phyloP scores from a whole-genome alignment of 2,888 invertebrate species.

The Tetheella fluctuosa region DNA sequence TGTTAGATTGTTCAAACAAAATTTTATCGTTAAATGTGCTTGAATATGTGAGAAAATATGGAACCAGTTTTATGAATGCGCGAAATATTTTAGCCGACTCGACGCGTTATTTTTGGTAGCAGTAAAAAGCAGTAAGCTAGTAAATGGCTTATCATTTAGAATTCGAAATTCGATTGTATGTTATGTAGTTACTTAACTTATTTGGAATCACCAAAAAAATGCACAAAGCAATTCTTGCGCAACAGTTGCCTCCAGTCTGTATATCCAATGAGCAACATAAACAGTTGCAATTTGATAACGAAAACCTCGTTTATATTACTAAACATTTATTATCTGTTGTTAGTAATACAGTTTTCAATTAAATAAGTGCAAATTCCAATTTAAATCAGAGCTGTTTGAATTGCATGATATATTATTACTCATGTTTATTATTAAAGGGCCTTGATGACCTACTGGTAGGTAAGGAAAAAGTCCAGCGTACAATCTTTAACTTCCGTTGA shows the following conservation, averaged over 20 bases:
- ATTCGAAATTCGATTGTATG: background rate
- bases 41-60: no score
- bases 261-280: background rate
- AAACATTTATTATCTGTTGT: background rate
- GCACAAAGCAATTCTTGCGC: no score
- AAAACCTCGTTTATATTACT: background rate
- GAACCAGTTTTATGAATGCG: background rate
- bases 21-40: background rate
- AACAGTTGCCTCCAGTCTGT: background rate
- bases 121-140: no score
- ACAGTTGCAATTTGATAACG: background rate
- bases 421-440: background rate
- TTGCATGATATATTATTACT: background rate
- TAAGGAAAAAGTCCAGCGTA: background rate
- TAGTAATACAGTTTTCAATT: background rate
- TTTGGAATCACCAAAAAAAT: background rate
- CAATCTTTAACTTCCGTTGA: background rate
- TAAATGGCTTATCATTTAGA: no score
- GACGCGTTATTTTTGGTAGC: background rate
- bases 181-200: background rate
- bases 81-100: background rate
- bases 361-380: background rate
- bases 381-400: background rate
- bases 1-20: background rate
- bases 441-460: background rate